Conservation (phyloP, 2,888 invertebrate genomes). For the Sinhomidia bicolor region DNA sequence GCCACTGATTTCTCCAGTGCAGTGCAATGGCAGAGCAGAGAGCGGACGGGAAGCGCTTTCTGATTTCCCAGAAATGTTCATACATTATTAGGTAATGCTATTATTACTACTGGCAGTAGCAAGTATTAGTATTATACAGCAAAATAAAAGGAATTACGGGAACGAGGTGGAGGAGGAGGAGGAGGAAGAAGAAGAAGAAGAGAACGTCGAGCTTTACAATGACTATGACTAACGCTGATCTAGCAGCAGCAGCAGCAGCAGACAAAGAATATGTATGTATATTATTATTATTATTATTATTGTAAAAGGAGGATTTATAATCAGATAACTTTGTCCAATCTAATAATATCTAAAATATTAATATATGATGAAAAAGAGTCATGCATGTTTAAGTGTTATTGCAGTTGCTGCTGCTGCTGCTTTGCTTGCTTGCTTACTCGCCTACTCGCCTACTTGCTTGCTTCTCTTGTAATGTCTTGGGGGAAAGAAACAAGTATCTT, state of each 20-base stretch:
- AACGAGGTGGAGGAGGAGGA: too few relatives aligned
- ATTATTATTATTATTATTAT: slow-evolving; percentile 54
- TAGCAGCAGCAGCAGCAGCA: neutral
- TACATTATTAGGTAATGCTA: neutral
- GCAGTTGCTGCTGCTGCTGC: neutral
- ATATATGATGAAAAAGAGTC: slow-evolving; percentile 53
- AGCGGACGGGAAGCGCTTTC: slow-evolving; percentile 9
- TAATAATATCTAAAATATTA: slow-evolving; percentile 62
- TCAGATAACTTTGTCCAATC: slow-evolving; percentile 71
- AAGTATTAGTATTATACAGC: neutral
- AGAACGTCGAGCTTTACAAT: too few relatives aligned
- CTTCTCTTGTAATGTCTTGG: slow-evolving; percentile 1
- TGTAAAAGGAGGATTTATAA: slow-evolving; percentile 62
- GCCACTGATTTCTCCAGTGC: too few relatives aligned
- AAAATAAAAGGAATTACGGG: too few relatives aligned
- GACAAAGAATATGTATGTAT: neutral
- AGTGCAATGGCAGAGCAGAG: too few relatives aligned
- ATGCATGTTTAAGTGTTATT: slow-evolving; percentile 44
- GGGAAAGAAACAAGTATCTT: slow-evolving; percentile 55
- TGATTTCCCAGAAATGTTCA: neutral
- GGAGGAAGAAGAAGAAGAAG: neutral
- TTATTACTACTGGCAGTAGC: neutral
- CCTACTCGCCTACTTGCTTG: too few relatives aligned
- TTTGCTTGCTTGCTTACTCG: too few relatives aligned
- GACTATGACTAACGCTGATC: neutral